A percentile compares a stretch with the other conserved stretches of the same genome.
These are phyloP conservation scores for Muraenolepis orangiensis DNA, from an alignment of 2,797 vertebrate genomes.

Conservation along the genomic window DNA sequence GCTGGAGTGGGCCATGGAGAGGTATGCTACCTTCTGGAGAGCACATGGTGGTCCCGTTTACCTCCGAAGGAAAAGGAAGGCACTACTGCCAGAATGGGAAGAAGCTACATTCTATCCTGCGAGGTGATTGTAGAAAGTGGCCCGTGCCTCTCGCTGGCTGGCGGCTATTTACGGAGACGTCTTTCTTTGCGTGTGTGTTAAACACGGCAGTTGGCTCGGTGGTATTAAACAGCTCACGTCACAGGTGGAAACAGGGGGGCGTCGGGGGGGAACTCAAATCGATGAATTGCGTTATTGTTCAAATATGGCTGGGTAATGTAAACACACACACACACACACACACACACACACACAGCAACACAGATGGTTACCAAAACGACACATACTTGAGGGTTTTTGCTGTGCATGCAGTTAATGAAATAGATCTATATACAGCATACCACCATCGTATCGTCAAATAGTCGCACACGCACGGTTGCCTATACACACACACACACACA, in stretches of 20 bases:
- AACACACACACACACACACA: neutral
- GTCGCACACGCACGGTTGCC: neutral
- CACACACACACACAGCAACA: neutral
- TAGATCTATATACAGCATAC: neutral
- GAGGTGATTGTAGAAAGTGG: conserved; percentile 51
- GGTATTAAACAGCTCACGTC: neutral
- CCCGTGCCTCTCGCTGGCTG: conserved; percentile 27
- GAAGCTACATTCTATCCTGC: conserved; percentile 63
- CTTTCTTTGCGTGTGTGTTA: neutral
- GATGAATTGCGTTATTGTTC: neutral
- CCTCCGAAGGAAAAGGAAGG: no score
- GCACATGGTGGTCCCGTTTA: conserved; percentile 69
- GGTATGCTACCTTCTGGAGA: conserved; percentile 51
- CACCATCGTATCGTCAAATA: neutral
- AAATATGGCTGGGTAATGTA: neutral
- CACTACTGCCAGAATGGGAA: conserved; percentile 48
- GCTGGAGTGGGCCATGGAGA: conserved; percentile 47
- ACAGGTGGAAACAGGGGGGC: neutral
- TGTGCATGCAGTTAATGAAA: neutral
- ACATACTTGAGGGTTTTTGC: neutral
- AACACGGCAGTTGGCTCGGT: neutral
- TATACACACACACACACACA: neutral
- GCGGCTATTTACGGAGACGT: conserved; percentile 30
- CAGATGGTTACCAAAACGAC: neutral
- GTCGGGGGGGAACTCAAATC: neutral